Percentiles rank a stretch among this genome's conserved stretches.
Conservation (phyloP, 2,888 invertebrate species). For the Villa cingulata region DNA sequence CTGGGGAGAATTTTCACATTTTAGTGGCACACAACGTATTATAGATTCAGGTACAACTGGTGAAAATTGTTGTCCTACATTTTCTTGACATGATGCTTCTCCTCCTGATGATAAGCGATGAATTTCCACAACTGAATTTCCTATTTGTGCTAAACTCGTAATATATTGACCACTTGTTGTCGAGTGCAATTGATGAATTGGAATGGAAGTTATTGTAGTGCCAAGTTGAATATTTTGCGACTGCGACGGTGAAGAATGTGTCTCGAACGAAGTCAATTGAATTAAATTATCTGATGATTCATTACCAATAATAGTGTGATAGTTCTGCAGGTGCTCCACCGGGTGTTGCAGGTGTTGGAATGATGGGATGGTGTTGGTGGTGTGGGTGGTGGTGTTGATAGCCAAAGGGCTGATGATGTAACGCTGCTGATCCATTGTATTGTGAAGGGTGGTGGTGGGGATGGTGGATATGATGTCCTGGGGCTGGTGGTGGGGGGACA, state of each 20-base stretch:
- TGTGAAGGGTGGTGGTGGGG: constrained; percentile 25
- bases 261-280: constrained; percentile 4
- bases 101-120: constrained; percentile 19
- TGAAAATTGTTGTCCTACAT: constrained; percentile 16
- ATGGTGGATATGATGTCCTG: constrained; percentile 24
- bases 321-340: constrained; percentile 45
- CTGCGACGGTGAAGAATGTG: not conserved
- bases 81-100: constrained; percentile 16
- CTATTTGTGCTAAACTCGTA: constrained; percentile 6
- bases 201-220: not conserved
- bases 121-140: constrained; percentile 10
- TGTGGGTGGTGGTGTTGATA: constrained; percentile 32
- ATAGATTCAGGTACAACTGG: constrained; percentile 23
- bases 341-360: constrained; percentile 44
- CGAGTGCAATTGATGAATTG: constrained; percentile 11
- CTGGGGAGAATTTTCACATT: constrained; percentile 26
- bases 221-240: constrained; percentile 6
- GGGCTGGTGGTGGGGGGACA: constrained; percentile 21
- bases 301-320: constrained; percentile 78
- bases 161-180: constrained; percentile 14
- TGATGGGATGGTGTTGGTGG: constrained; percentile 33
- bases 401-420: constrained; percentile 36
- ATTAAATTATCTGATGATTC: constrained; percentile 6
- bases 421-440: constrained; percentile 28
- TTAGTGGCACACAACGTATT: constrained; percentile 21